Evolutionary conservation across 2,888 invertebrate genomes (phyloP), one percentile per base, ranked within the genome.

Genomic region (Drosophila colorata): DNA sequence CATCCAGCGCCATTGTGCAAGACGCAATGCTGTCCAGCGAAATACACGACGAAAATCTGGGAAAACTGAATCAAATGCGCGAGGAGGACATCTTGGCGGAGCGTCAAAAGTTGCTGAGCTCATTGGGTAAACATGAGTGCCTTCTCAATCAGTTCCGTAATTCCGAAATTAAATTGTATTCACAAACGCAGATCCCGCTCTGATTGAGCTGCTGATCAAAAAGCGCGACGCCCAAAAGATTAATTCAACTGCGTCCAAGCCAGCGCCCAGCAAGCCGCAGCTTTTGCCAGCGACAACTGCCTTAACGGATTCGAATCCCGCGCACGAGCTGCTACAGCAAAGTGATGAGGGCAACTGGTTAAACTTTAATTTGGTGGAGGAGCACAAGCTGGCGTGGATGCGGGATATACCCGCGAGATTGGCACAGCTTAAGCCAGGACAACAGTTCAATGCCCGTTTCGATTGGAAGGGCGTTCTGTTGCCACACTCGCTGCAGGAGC

Each of bases 351-450:
- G 95, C 66, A 94, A 95, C 48, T 98, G 97, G 97, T 90, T 97
- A 1, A 94, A 98, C 90, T 98, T 98, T 94, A 95, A 97, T 91
- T 93, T 94, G n/a, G 91, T 98, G 43, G 98, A 98, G 92, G 94
- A 94, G 72, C 96, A 97, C 76, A 98, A 98, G 91, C 91, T 98
- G 16, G 95, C 96, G 85, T 98, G 98, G 98, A 97, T 97, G 94
- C 95, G 95, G 90, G 93, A 94, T 37, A 93, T 95, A 38, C 92
- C 94, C 51, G 91, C 93, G n/a, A 94, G 95, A 64, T 92, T 95
- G n/a, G 93, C 95, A 0, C 92, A 92, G 71, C 89, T 93, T 0
- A 93, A 94, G 48, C 91, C 93, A 1, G 93, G 94, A 64, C 93
- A 94, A 78, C 94, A 94, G 4, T 97, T 96, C 90, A 95, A 96